Conservation (phyloP, 2,888 invertebrate genomes). For the Cephus runcator region DNA sequence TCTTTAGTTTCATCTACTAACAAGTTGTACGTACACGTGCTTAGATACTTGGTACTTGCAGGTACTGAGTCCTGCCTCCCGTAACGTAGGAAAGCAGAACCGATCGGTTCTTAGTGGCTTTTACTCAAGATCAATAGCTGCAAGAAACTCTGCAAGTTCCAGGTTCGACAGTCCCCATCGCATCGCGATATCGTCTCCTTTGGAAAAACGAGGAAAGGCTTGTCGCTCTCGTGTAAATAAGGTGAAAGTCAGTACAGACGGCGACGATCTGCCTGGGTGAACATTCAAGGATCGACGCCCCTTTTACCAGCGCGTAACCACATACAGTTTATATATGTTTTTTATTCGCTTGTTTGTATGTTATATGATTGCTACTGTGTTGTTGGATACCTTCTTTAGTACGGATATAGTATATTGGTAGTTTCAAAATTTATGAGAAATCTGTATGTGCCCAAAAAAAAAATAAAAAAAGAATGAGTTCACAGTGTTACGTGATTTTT, state of each 20-base stretch:
- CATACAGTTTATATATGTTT: neutral
- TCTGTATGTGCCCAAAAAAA: neutral
- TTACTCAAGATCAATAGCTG: constrained; percentile 24
- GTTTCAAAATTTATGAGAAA: neutral
- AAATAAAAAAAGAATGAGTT: neutral
- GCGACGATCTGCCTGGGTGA: constrained; percentile 21
- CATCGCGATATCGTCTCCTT: neutral
- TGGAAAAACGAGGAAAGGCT: constrained; percentile 2
- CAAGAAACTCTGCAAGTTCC: constrained; percentile 15
- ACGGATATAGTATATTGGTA: neutral
- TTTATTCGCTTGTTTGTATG: neutral
- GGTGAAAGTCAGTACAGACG: constrained; percentile 28
- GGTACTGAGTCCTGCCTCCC: neutral
- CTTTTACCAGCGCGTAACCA: neutral
- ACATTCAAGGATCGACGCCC: neutral
- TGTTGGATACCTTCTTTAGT: neutral
- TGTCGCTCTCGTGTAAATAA: constrained; percentile 10
- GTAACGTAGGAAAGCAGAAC: constrained; percentile 11
- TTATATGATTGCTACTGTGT: neutral
- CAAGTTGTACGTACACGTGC: neutral
- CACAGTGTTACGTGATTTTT: neutral
- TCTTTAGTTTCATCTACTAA: neutral
- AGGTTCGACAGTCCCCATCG: constrained; percentile 7
- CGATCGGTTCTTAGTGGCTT: constrained; percentile 13
- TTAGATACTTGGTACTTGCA: neutral